phyloP scores from a whole-genome alignment of 2,797 vertebrate species.

The Mormyrus hasselquistii region DNA sequence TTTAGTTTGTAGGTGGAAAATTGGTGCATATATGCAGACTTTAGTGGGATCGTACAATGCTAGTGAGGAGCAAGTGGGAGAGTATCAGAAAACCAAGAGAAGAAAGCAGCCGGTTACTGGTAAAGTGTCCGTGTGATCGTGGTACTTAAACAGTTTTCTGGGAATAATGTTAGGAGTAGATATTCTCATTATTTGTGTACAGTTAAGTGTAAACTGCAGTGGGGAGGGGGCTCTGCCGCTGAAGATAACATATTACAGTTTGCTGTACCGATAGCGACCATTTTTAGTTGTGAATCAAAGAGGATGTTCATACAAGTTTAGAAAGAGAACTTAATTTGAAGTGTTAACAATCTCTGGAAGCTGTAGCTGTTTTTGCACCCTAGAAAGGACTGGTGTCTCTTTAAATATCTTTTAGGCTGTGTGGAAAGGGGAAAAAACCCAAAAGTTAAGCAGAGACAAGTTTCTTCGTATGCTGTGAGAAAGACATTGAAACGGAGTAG shows the following conservation, averaged over 20 bases:
- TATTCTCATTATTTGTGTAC: not conserved
- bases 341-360: not conserved
- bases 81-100: not conserved
- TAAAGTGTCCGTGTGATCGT: not conserved
- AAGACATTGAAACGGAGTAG: constrained; percentile 9
- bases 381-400: not conserved
- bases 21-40: not conserved
- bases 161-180: not conserved
- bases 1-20: not conserved
- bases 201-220: not conserved
- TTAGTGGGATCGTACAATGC: not conserved
- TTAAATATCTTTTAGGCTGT: not conserved
- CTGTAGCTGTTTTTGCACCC: not conserved
- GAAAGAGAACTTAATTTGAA: not conserved
- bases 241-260: not conserved
- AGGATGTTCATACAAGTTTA: constrained; percentile 1
- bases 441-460: not conserved
- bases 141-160: not conserved
- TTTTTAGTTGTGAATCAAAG: not conserved
- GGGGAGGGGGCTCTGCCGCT: not conserved
- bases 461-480: not conserved
- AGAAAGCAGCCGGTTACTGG: not conserved
- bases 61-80: not conserved
- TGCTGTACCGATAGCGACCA: not conserved
- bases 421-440: not conserved